Base-by-base conservation (phyloP, 2,888 invertebrate genomes). In the Palloptera scutellata region DNA sequence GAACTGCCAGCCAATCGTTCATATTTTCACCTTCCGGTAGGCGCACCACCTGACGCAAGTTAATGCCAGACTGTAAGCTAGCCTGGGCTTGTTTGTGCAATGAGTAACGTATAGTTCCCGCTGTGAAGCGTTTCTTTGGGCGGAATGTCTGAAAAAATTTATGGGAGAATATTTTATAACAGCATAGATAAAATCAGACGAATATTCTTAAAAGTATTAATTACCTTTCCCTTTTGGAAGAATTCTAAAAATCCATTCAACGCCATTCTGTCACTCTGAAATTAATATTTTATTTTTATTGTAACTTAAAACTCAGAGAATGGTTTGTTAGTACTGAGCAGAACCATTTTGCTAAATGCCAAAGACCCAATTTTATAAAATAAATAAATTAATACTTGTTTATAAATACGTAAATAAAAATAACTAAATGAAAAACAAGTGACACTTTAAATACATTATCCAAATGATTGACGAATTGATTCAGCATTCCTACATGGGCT, bases 1-100 rank as follows among this genome's bases (percentile, higher is more conserved):
- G 96, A 5, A 96, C 96, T 17, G 96, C 96, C 51, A 95, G 88
- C 96, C 96, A 96, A 83, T 96, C 96, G 78, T 94, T 93, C 62
- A 92, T 84, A 82, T 93, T 92, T 85, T 96, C 96, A 6, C 91
- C 91, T 41, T 89, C 88, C 1, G 96, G 96, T 70, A 96, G 85
- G 79, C 91, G 90, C 0, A 96, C 96, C 1, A 92, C 95, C 61
- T 87, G 86, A 70, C 92, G 88, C 68, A 96, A 87, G 86, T 96
- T 95, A 68, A 96, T 91, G 4, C 96, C 96, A 2, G 95, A 94
- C 84, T 93, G 93, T 17, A 96, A 86, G 63, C 95, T 95, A 13
- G 96, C 96, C 83, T 95, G 93, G 0, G 96, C 96, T 78, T 94
- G 93, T 83, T 95, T 96, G 80, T 95, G 93, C 41, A 96, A 86